Evolutionary conservation across 2,888 invertebrate genomes (phyloP).

Genomic region (Scrobipalpa atriplicella): DNA sequence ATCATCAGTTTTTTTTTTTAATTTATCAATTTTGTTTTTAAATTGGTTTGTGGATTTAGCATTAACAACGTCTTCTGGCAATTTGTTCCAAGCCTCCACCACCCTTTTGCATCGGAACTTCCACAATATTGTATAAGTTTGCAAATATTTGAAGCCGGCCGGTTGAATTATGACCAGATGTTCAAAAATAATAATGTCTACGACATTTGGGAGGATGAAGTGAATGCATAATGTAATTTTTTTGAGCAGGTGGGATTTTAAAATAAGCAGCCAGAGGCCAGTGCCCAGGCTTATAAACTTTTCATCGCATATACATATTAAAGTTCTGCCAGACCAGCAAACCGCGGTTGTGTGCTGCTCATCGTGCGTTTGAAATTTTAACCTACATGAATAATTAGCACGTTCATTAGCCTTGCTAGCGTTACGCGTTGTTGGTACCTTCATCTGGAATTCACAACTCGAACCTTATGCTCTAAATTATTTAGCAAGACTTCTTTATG

Average conservation of each 20-base stretch:
- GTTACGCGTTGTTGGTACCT: constrained; percentile 37
- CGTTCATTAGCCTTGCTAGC: constrained; percentile 36
- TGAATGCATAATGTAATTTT: constrained; percentile 13
- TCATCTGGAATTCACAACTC: constrained; percentile 30
- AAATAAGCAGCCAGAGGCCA: constrained; percentile 13
- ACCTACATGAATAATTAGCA: constrained; percentile 34
- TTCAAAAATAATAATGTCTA: not conserved
- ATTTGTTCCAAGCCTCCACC: no score
- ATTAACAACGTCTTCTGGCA: no score
- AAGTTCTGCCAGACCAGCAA: constrained; percentile 10
- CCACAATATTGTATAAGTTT: constrained; percentile 28
- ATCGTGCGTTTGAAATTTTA: constrained; percentile 29
- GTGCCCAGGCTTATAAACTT: constrained; percentile 25
- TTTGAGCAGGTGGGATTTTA: constrained; percentile 23
- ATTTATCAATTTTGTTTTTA: no score
- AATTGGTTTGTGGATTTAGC: no score
- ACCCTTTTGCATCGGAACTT: not conserved
- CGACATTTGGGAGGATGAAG: not conserved
- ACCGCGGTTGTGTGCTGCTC: constrained; percentile 26
- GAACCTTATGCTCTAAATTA: constrained; percentile 28
- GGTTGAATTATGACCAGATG: constrained; percentile 29
- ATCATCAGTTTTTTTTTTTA: no score
- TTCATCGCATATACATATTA: constrained; percentile 27
- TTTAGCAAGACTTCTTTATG: constrained; percentile 1
- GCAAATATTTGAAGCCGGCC: constrained; percentile 27